Evolutionary conservation across 2,797 vertebrate species (phyloP), one percentile per base, ranked within the genome.

Genomic region (Dendrocincla fuliginosa): DNA sequence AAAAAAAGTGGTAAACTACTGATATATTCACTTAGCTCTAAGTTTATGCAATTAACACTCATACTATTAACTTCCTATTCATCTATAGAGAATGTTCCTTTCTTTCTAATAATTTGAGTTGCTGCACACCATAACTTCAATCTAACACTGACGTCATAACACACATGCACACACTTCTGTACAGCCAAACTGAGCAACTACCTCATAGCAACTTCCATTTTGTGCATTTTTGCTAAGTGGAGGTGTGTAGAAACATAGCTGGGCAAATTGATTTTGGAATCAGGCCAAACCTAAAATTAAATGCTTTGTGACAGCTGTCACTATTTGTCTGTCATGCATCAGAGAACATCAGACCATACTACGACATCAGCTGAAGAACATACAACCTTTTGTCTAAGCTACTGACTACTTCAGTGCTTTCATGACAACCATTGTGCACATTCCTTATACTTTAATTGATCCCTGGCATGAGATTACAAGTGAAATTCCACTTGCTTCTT

Each of bases 271-370:
- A 65, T 63, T 90, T 73, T 84, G 78, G 86, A 90, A 71, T 60
- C 33, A 59, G 24, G 49, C 33, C 37, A 22, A 84, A 95, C 20
- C 20, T 60, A 74, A 94, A 95, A 92, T 78, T 18, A 94, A 94
- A 95, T 70, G 68, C 57, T 81, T 82, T 87, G 47, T 86, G 89
- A 94, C 93, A 96, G 89, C 76, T 96, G 93, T 79, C 93, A 92
- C 75, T 91, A 18, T 70, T 70, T 88, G 52, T 95, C 79, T 90
- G 71, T 39, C 76, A 91, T 0, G 8, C 84, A 87, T 64, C 88
- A 93, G 35, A 78, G 81, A 71, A 65, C 10, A 17, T 78, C 61
- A 77, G 35, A 32, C 56, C 64, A 35, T 33, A 20, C 30, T 50
- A 16, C 14, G 71, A 55, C 69, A 84, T 55, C 57, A 67, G 39